These are phyloP conservation scores for Leptodactylus fallax DNA, from an alignment of 2,797 vertebrate genomes.

Conservation along the genomic window DNA sequence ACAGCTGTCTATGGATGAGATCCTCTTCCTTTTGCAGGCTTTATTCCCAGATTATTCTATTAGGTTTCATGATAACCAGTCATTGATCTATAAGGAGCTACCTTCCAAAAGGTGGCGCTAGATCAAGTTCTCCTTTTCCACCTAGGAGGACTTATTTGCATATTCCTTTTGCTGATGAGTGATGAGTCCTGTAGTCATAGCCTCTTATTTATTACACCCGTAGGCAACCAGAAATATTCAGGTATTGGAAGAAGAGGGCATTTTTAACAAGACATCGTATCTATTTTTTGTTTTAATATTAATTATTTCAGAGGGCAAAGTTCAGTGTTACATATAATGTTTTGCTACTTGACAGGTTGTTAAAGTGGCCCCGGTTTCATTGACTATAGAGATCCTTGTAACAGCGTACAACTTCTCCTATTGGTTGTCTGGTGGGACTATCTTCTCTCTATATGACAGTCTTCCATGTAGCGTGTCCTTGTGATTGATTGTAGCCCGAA, in stretches of 20 bases:
- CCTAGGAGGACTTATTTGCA: no score
- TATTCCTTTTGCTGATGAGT: not conserved
- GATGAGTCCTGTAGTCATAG: not conserved
- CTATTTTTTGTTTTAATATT: not conserved
- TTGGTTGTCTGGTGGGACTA: not conserved
- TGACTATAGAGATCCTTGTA: not conserved
- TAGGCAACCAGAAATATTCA: not conserved
- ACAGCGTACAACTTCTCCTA: not conserved
- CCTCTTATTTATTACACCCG: not conserved
- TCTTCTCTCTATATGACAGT: constrained; percentile 29
- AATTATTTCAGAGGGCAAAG: not conserved
- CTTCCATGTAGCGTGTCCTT: constrained; percentile 33
- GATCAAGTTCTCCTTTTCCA: no score
- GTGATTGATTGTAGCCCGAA: constrained; percentile 50
- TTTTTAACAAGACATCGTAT: not conserved
- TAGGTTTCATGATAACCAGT: no score
- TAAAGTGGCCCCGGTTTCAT: not conserved
- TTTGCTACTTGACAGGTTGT: not conserved
- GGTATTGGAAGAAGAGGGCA: no score
- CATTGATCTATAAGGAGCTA: no score
- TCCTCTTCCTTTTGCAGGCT: no score
- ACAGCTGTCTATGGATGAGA: no score
- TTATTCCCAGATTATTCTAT: no score
- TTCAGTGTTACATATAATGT: not conserved
- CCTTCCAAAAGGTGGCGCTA: no score